phyloP scores from a whole-genome alignment of 1,140 invertebrate species.

The Aphidius gifuensis region DNA sequence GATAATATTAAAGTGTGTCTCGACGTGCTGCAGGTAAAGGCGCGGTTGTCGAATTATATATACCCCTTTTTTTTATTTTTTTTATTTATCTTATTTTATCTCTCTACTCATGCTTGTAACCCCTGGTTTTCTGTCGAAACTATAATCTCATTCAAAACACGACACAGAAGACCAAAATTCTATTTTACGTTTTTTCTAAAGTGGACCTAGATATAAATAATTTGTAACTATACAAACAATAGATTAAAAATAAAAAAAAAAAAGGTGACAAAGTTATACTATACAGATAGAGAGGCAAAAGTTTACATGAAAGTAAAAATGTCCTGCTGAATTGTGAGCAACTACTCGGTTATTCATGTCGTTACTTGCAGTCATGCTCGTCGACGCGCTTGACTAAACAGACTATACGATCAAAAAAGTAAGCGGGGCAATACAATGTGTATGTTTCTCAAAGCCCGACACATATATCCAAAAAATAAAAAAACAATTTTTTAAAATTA shows the following conservation, averaged over 20 bases:
- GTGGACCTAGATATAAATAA: conserved; percentile 14
- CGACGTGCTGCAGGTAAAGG: conserved; percentile 21
- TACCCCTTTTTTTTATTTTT: too few relatives aligned
- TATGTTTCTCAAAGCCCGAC: too few relatives aligned
- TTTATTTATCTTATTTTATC: too few relatives aligned
- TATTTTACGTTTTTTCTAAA: too few relatives aligned
- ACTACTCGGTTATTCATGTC: conserved; percentile 51
- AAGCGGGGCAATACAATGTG: not conserved
- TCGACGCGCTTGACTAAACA: conserved; percentile 42
- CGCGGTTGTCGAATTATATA: too few relatives aligned
- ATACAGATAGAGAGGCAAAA: conserved; percentile 9
- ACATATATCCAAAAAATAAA: too few relatives aligned
- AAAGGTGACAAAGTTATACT: conserved; percentile 10
- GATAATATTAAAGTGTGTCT: conserved; percentile 45
- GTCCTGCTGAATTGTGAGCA: conserved; percentile 33
- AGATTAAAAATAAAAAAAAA: too few relatives aligned
- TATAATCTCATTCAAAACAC: too few relatives aligned
- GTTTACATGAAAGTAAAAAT: conserved; percentile 24
- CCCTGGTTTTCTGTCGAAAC: too few relatives aligned
- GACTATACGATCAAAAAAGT: conserved; percentile 21
- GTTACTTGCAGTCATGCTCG: conserved; percentile 39
- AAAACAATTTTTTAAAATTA: too few relatives aligned
- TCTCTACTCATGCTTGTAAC: too few relatives aligned
- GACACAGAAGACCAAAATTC: too few relatives aligned
- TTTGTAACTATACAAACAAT: not conserved